Percentiles rank a stretch among this genome's conserved stretches.
These are phyloP conservation scores for Pelodiscus sinensis DNA, from an alignment of 2,113 vertebrate genomes.

Conservation along the genomic window DNA sequence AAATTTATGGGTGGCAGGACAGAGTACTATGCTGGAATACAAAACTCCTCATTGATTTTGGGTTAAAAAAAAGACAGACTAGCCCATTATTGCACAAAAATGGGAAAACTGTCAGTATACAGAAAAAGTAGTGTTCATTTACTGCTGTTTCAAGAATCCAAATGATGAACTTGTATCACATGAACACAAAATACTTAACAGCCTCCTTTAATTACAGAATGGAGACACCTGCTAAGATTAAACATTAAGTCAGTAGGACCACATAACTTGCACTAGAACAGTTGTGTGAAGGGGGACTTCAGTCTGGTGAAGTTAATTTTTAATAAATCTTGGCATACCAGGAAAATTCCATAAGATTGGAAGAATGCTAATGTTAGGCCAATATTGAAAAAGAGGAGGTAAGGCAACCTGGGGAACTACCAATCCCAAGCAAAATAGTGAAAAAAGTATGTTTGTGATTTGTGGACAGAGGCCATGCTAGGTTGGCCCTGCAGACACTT, in stretches of 20 bases:
- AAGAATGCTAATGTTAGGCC: not conserved
- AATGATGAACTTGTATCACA: not conserved
- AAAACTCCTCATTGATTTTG: not conserved
- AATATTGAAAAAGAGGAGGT: not conserved
- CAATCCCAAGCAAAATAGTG: not conserved
- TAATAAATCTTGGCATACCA: not conserved
- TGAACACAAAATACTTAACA: not conserved
- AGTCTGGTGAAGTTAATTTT: not conserved
- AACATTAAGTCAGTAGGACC: not conserved
- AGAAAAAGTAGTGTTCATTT: not conserved
- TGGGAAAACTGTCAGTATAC: not conserved
- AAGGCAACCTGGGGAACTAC: not conserved
- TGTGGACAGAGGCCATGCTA: not conserved
- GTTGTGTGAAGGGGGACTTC: not conserved
- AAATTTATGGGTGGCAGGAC: not conserved
- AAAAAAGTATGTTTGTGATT: not conserved
- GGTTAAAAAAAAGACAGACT: not conserved
- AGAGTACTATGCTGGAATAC: not conserved
- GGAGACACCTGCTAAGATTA: not conserved
- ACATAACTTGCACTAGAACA: not conserved
- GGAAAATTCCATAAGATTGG: not conserved
- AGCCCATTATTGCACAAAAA: not conserved
- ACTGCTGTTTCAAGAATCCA: not conserved
- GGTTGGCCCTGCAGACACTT: not conserved
- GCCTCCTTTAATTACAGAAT: not conserved